phyloP scores from a whole-genome alignment of 2,797 vertebrate species.

The Varecia variegata region DNA sequence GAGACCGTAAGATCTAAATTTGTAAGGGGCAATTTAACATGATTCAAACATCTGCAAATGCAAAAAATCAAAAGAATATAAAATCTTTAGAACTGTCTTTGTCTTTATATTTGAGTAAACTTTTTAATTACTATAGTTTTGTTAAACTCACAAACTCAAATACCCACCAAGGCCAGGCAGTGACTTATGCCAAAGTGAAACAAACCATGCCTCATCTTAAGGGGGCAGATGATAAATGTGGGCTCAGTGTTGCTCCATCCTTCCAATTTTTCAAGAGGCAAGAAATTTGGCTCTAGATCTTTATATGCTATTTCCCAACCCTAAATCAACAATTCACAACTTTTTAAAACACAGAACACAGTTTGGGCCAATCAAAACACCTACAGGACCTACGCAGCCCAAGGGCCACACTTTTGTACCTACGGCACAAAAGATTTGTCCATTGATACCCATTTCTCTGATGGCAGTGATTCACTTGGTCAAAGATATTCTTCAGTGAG shows the following conservation, averaged over 20 bases:
- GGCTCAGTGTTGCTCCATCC: neutral
- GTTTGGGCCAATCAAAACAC: neutral
- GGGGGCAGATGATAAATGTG: neutral
- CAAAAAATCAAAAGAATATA: neutral
- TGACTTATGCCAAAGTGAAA: neutral
- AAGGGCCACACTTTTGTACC: neutral
- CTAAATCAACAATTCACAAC: neutral
- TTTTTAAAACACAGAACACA: neutral
- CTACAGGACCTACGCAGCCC: neutral
- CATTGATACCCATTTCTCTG: neutral
- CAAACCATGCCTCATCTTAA: neutral
- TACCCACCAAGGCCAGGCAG: neutral
- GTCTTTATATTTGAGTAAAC: neutral
- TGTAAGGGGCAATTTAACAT: neutral
- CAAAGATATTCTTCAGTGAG: neutral
- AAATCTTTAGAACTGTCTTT: neutral
- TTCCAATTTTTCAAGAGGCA: neutral
- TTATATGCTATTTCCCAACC: neutral
- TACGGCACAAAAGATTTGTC: neutral
- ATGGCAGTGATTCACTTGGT: neutral
- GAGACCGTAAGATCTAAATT: neutral
- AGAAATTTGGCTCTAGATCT: neutral
- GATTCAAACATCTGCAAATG: slow-evolving; percentile 21
- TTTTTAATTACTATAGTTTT: neutral
- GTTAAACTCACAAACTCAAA: neutral